Conservation (phyloP, 2,797 vertebrate species). For the Pangasius mekongensis region DNA sequence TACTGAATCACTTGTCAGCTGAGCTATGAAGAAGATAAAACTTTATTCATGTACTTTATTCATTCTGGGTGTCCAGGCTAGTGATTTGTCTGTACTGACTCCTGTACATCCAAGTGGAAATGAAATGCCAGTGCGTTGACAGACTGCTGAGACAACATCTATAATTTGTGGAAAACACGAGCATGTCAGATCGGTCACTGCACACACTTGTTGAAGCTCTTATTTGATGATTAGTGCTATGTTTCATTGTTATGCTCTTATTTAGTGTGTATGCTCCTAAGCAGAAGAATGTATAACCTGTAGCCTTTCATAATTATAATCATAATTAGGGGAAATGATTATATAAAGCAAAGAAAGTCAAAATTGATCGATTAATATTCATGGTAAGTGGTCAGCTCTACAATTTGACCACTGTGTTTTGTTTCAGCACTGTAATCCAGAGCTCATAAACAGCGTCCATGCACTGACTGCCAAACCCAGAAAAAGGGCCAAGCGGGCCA, state of each 20-base stretch:
- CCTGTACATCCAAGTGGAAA: too few relatives aligned
- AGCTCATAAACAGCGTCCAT: slow-evolving; percentile 47
- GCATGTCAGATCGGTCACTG: neutral
- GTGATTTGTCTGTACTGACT: neutral
- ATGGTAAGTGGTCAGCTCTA: too few relatives aligned
- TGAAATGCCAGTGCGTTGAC: too few relatives aligned
- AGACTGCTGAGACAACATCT: neutral
- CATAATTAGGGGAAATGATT: neutral
- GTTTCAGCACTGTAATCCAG: slow-evolving; percentile 55
- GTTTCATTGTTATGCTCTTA: neutral
- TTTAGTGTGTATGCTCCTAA: neutral
- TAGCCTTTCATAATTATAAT: too few relatives aligned
- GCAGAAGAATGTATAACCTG: neutral
- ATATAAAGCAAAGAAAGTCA: neutral
- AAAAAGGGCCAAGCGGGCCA: slow-evolving; percentile 20
- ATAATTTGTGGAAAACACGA: neutral
- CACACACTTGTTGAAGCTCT: neutral
- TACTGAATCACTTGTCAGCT: neutral
- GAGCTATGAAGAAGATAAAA: neutral
- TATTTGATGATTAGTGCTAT: neutral
- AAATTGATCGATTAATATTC: neutral
- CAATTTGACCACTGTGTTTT: neutral
- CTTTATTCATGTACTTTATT: neutral
- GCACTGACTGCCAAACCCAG: slow-evolving; percentile 18
- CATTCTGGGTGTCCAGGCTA: neutral